A percentile compares a stretch with the other conserved stretches of the same genome.
Conservation (phyloP, 2,113 vertebrate genomes). For the Narcine bancroftii region DNA sequence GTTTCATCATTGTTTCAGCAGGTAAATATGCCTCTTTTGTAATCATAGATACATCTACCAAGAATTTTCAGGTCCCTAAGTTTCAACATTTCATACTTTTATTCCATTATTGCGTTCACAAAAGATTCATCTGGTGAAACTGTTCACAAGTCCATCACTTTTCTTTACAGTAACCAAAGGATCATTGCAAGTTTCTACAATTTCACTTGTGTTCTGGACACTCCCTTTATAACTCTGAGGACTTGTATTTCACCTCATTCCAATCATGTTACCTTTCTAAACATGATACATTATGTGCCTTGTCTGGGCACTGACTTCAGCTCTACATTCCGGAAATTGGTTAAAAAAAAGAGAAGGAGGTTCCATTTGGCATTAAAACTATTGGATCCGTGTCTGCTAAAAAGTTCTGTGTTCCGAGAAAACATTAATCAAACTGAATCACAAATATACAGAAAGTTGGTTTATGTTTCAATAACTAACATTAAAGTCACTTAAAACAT, state of each 20-base stretch:
- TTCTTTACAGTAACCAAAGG: neutral
- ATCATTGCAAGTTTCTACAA: neutral
- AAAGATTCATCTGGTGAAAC: neutral
- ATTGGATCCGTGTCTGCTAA: conserved; percentile 22
- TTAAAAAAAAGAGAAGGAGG: neutral
- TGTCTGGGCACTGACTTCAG: conserved; percentile 1
- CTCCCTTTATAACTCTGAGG: neutral
- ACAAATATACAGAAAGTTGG: neutral
- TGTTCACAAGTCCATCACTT: neutral
- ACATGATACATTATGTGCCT: conserved; percentile 25
- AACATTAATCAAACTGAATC: conserved; percentile 22
- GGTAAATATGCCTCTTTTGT: neutral
- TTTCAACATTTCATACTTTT: neutral
- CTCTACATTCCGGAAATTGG: neutral
- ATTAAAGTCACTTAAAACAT: neutral
- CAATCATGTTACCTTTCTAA: conserved; percentile 18
- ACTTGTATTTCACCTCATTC: neutral
- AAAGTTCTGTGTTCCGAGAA: conserved; percentile 32
- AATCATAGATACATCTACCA: neutral
- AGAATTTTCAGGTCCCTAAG: neutral
- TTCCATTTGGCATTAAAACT: conserved; percentile 31
- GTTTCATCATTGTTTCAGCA: neutral
- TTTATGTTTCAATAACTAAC: neutral
- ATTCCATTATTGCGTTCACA: neutral
- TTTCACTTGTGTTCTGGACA: neutral